Evolutionary conservation across 1,140 invertebrate species (phyloP).

Genomic region (Penaeus indicus): DNA sequence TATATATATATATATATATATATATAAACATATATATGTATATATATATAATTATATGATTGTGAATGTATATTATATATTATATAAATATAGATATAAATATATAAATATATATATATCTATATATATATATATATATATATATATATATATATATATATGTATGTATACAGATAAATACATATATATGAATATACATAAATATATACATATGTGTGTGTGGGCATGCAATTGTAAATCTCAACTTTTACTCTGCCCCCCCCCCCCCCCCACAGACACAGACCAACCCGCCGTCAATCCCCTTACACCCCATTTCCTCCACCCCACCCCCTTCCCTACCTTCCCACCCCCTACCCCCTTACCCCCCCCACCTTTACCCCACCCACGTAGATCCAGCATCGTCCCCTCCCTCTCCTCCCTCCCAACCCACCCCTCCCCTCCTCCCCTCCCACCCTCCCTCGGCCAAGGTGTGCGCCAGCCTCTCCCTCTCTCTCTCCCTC

Average conservation of each 20-base stretch:
- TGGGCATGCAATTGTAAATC: neutral
- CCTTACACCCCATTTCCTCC: neutral
- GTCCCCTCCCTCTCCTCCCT: neutral
- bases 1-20: neutral
- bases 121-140: conserved; percentile 41
- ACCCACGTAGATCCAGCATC: too few relatives aligned
- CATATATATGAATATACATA: conserved; percentile 19
- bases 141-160: conserved; percentile 45
- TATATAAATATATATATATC: conserved; percentile 1
- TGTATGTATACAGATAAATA: conserved; percentile 35
- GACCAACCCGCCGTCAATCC: neutral
- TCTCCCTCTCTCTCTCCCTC: conserved; percentile 1
- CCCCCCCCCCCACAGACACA: neutral
- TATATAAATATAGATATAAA: too few relatives aligned
- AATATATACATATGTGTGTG: conserved; percentile 16
- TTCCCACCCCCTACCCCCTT: neutral
- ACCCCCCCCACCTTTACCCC: neutral
- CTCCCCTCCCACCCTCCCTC: neutral
- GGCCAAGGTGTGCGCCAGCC: neutral
- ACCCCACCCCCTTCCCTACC: neutral
- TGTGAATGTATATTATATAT: neutral
- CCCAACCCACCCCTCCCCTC: neutral
- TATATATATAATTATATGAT: conserved; percentile 5
- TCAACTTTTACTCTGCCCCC: too few relatives aligned
- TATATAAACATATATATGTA: conserved; percentile 27